These are phyloP conservation scores for Platyrinchus mystaceus DNA, from an alignment of 2,797 vertebrate species.

Conservation along the genomic window DNA sequence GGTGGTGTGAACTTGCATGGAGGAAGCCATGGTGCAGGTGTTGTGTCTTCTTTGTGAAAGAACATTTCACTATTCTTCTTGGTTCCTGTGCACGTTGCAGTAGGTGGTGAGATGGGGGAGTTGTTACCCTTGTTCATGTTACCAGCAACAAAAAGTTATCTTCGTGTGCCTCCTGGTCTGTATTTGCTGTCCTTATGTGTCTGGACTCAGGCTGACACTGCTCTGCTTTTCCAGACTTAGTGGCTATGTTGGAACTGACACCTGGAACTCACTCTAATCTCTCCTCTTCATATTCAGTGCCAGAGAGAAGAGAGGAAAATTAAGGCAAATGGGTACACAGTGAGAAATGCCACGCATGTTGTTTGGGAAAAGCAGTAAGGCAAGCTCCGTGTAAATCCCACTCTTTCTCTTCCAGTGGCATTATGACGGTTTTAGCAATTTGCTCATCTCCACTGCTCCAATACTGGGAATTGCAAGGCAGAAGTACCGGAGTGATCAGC, in stretches of 20 bases:
- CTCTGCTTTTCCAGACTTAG: background rate
- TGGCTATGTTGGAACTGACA: background rate
- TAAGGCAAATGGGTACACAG: background rate
- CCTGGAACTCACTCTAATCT: background rate
- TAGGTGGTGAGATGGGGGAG: background rate
- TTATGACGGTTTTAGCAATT: background rate
- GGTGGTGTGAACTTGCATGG: background rate
- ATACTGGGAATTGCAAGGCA: background rate
- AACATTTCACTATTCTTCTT: background rate
- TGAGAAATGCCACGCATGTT: background rate
- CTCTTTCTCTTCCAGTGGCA: background rate
- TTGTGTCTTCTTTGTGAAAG: background rate
- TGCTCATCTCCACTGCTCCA: background rate
- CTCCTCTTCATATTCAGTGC: background rate
- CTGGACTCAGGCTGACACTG: background rate
- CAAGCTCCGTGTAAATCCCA: background rate
- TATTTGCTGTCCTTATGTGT: background rate
- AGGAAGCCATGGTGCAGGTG: background rate
- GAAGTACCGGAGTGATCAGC: slow-evolving; percentile 22
- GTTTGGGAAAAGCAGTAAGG: background rate
- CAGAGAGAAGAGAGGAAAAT: background rate
- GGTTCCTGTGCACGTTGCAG: background rate
- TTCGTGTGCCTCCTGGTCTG: fast-evolving
- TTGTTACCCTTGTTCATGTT: background rate
- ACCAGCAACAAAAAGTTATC: background rate